These are phyloP conservation scores for Pantala flavescens DNA, from an alignment of 1,140 invertebrate species.

Conservation along the genomic window DNA sequence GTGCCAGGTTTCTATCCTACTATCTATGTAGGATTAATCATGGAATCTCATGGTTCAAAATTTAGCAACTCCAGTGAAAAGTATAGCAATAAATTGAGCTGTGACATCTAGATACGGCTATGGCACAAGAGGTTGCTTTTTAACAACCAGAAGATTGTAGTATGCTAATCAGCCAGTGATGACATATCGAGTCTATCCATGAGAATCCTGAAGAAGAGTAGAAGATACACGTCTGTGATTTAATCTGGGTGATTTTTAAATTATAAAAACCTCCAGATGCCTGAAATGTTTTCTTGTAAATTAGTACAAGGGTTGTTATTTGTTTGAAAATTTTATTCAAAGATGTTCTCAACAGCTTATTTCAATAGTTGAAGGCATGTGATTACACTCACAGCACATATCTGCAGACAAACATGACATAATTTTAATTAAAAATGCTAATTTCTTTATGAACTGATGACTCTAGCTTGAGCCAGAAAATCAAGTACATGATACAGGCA, in stretches of 20 bases:
- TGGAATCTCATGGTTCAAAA: no score
- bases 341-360: slow-evolving; percentile 10
- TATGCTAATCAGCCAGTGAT: no score
- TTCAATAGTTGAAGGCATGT: slow-evolving; percentile 1
- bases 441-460: background rate
- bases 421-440: background rate
- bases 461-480: background rate
- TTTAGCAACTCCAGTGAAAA: no score
- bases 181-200: no score
- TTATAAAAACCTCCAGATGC: background rate
- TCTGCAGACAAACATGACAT: background rate
- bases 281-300: background rate
- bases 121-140: no score
- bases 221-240: background rate
- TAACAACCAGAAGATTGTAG: no score
- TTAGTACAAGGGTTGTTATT: background rate
- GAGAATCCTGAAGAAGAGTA: no score
- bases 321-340: slow-evolving; percentile 4
- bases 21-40: no score
- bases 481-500: background rate
- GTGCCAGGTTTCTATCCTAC: no score
- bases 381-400: background rate
- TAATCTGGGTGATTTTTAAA: background rate
- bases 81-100: no score
- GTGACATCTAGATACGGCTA: no score